A percentile compares a stretch with the other conserved stretches of the same genome.
These are phyloP conservation scores for Argyra leucocephala DNA, from an alignment of 2,888 invertebrate species.

Conservation along the genomic window DNA sequence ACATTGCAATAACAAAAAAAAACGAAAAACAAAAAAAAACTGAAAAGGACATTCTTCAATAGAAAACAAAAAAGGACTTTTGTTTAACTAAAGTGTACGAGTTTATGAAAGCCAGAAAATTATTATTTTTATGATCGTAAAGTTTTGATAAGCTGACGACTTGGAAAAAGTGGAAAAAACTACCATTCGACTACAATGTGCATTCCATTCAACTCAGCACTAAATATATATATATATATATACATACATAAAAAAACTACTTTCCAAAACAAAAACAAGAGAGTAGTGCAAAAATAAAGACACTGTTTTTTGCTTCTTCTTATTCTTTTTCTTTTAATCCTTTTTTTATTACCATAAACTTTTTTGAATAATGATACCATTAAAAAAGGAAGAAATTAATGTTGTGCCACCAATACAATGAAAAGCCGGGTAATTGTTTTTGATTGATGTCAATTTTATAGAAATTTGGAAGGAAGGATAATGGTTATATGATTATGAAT, in stretches of 20 bases:
- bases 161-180: too few species aligned
- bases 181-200: too few species aligned
- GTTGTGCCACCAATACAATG: background rate
- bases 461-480: background rate
- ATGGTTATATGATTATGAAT: too few species aligned
- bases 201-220: too few species aligned
- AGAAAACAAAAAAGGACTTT: too few species aligned
- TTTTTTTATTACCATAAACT: background rate
- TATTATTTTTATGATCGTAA: background rate
- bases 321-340: slow-evolving; percentile 1
- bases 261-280: background rate
- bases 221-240: too few species aligned
- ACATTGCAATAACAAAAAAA: too few species aligned
- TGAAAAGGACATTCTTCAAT: too few species aligned
- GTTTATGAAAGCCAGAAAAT: background rate
- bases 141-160: background rate
- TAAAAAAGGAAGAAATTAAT: background rate
- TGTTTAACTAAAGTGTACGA: background rate
- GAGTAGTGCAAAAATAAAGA: too few species aligned
- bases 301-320: too few species aligned
- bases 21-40: too few species aligned
- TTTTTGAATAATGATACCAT: background rate
- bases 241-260: background rate
- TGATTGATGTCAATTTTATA: background rate
- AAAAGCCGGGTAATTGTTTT: background rate